Percentiles rank a stretch among this genome's conserved stretches.
Conservation (phyloP, 2,797 vertebrate genomes). For the Oryzias sinensis region DNA sequence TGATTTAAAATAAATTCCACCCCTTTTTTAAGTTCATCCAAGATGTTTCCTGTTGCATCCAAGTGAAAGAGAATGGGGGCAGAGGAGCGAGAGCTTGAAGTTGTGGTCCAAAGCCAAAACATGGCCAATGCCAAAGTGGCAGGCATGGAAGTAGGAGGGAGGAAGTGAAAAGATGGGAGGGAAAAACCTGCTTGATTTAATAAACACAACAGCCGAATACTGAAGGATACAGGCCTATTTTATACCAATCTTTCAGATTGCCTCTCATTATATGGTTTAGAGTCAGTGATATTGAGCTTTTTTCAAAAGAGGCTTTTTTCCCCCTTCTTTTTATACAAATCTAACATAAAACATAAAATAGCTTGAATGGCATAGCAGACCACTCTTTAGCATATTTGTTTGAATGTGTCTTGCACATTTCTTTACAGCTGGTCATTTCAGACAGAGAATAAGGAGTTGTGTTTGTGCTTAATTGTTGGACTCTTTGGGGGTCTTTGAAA, state of each 20-base stretch:
- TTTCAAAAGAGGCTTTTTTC: slow-evolving; percentile 21
- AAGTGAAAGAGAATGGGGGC: slow-evolving; percentile 4
- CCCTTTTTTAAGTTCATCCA: slow-evolving; percentile 26
- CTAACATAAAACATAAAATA: slow-evolving; percentile 14
- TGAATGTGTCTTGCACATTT: slow-evolving; percentile 7
- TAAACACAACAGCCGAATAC: slow-evolving; percentile 20
- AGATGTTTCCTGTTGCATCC: slow-evolving; percentile 34
- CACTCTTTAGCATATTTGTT: slow-evolving; percentile 13
- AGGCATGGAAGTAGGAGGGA: slow-evolving; percentile 33
- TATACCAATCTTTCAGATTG: slow-evolving; percentile 44
- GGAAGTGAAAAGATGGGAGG: slow-evolving; percentile 24
- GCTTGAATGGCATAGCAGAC: slow-evolving; percentile 14
- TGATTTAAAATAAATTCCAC: slow-evolving; percentile 18
- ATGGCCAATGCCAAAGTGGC: slow-evolving; percentile 51
- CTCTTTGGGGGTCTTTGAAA: not conserved
- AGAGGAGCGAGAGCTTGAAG: slow-evolving; percentile 16
- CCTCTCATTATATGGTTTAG: not conserved
- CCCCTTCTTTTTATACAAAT: slow-evolving; percentile 12
- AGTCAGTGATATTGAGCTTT: slow-evolving; percentile 17
- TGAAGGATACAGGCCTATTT: slow-evolving; percentile 30
- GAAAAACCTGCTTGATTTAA: slow-evolving; percentile 31
- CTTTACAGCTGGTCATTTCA: slow-evolving; percentile 18
- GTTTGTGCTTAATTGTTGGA: not conserved
- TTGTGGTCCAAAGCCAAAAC: slow-evolving; percentile 53
- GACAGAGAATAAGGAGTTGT: slow-evolving; percentile 11